Evolutionary conservation across 2,888 invertebrate species (phyloP), one percentile per base, ranked within the genome.

Genomic region (Pherbina coryleti): DNA sequence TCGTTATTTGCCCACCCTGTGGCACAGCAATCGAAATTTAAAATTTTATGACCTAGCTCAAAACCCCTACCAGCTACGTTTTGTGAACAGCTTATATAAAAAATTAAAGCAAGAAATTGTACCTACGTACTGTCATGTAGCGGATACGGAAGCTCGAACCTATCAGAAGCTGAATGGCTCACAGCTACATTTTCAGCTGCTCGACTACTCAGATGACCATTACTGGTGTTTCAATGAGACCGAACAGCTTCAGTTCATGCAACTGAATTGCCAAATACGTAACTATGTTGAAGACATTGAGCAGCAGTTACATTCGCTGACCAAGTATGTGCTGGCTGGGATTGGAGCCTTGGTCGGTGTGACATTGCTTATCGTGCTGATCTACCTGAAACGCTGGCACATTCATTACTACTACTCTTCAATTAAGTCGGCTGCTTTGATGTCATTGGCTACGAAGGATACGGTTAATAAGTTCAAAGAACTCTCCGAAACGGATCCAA

Each of bases 401-500:
- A 89, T 92, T 9, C 91, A 91, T 82, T 93, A 93, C 83, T 93
- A 91, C 81, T 91, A 90, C 62, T 91, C 93, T 9, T 91, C 91
- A 0, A 83, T 93, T 25, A 92, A 92, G 83, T 92, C 93, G 78
- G 92, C 92, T 0, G 91, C 93, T 0, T 86, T 91, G 80, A 78
- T 93, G 75, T 91, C 92, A 34, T 85, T 92, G 76, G 91, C 92
- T 9, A 90, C 90, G n/a, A 91, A 91, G 60, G 90, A 91, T 9
- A 85, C 85, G 2, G 77, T 78, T 0, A 83, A 88, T 11, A 84
- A 82, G 64, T 85, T 86, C n/a, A 82, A 83, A 31, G 83, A 81
- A 5, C 75, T 85, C 0, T 79, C 82, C 11, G 84, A 85, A 53
- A 79, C 84, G 4, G 86, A 86, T 79, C 83, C 87, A 5, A 84